Conservation (phyloP, 2,113 vertebrate species). For the Dissostichus mawsoni region DNA sequence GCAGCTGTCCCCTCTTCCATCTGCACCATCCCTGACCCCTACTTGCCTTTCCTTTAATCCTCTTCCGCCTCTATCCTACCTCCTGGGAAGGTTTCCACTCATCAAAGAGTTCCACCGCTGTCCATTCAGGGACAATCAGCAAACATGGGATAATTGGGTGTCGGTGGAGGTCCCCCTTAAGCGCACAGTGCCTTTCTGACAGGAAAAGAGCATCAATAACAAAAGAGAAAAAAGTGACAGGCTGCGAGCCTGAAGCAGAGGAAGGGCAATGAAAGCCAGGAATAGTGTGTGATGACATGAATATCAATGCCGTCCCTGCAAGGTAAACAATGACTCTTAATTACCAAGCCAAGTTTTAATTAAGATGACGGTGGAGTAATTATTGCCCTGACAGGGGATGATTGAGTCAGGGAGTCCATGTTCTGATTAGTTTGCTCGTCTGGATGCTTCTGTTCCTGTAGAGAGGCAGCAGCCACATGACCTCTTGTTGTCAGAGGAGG, state of each 20-base stretch:
- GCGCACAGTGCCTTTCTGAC: slow-evolving; percentile 54
- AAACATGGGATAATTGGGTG: slow-evolving; percentile 72
- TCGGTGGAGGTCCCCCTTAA: slow-evolving; percentile 50
- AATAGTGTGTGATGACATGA: slow-evolving; percentile 77
- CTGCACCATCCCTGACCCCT: slow-evolving; percentile 34
- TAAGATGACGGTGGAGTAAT: slow-evolving; percentile 92
- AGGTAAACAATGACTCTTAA: slow-evolving; percentile 95
- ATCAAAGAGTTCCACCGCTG: slow-evolving; percentile 52
- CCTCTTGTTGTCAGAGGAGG: slow-evolving; percentile 74
- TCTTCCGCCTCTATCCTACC: slow-evolving; percentile 9
- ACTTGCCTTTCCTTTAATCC: slow-evolving; percentile 20
- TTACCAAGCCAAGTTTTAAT: slow-evolving; percentile 94
- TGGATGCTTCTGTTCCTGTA: slow-evolving; percentile 78
- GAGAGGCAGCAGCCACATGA: slow-evolving; percentile 84
- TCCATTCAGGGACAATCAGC: slow-evolving; percentile 66
- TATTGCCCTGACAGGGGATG: slow-evolving; percentile 92
- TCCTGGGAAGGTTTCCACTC: slow-evolving; percentile 66
- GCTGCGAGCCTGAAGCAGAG: slow-evolving; percentile 61
- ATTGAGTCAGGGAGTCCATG: slow-evolving; percentile 87
- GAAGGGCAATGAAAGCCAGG: slow-evolving; percentile 74
- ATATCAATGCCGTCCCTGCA: slow-evolving; percentile 88
- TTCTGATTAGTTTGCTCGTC: slow-evolving; percentile 87
- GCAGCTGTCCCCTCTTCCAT: background rate
- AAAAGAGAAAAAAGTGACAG: slow-evolving; percentile 50
- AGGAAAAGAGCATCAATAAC: slow-evolving; percentile 65